Evolutionary conservation across 2,797 vertebrate species (phyloP), one percentile per base, ranked within the genome.

Genomic region (Vespertilio murinus): DNA sequence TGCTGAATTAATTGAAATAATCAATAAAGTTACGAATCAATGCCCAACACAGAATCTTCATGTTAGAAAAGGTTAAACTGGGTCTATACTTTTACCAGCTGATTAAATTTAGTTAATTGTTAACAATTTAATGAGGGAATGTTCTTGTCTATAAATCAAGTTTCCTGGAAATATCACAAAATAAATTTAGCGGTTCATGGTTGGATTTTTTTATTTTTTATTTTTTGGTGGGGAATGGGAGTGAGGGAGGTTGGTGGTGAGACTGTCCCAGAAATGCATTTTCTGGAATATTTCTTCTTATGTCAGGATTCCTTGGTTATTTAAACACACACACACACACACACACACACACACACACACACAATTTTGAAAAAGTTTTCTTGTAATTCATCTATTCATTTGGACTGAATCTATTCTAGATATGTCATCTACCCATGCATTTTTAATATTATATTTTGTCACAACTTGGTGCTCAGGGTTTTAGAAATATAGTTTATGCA

Each of bases 81-180:
- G 47, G 12, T 35, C 52, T 73, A 8, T 5, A 47, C 23, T 61
- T 81, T 70, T 64, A 87, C 52, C 61, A 82, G 2, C 2, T 75
- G 49, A 71, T 38, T 89, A 61, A 56, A 70, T 90, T 33, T 73
- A 85, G 17, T 69, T 90, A 14, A 56, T 22, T 80, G 10, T 88
- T 86, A 82, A 35, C 18, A 71, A 11, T n/a, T 70, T 17, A 23
- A 6, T 87, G 45, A 16, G 30, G 33, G 87, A 86, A 71, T 75
- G n/a, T 35, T 84, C 33, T 80, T 91, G 18, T 61, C 89, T 79
- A 85, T 38, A 88, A 82, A 47, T 82, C 61, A 82, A 88, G 10
- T 8, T 86, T 77, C 35, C 47, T 83, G 18, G 22, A 94, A 82
- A 67, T 85, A 17, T 90, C 30, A 64, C 25, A 95, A 65, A 56